Conservation (phyloP, 2,888 invertebrate species). For the Platerodrilus igneus region DNA sequence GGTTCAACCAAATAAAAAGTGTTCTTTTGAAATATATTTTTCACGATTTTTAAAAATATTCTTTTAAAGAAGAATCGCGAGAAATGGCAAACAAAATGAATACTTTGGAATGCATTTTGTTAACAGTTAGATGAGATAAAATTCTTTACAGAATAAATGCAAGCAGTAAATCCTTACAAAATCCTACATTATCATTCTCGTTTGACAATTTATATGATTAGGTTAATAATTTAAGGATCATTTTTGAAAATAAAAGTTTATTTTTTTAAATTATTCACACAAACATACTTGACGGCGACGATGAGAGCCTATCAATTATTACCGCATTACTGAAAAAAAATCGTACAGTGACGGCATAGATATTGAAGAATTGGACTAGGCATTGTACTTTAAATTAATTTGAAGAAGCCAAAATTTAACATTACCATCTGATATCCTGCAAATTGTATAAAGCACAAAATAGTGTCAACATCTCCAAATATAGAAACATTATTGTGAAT, state of each 20-base stretch:
- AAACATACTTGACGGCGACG: too few relatives aligned
- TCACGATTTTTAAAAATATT: not conserved
- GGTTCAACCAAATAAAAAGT: conserved; percentile 9
- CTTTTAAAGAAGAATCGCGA: not conserved
- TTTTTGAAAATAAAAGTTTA: not conserved
- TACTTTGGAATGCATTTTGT: conserved; percentile 2
- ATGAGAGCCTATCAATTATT: too few relatives aligned
- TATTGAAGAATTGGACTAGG: too few relatives aligned
- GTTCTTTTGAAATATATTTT: not conserved
- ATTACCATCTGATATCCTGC: too few relatives aligned
- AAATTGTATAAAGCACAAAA: too few relatives aligned
- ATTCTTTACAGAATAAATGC: conserved; percentile 1
- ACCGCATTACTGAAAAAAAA: too few relatives aligned
- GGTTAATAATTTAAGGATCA: conserved; percentile 1
- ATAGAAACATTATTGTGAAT: too few relatives aligned
- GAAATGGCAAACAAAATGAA: conserved; percentile 2
- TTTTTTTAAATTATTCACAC: not conserved
- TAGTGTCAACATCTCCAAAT: too few relatives aligned
- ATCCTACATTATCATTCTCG: not conserved
- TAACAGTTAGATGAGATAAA: conserved; percentile 2
- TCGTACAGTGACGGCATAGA: too few relatives aligned
- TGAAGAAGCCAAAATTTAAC: too few relatives aligned
- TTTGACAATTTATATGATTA: conserved; percentile 2
- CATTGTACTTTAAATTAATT: too few relatives aligned
- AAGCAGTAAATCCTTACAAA: conserved; percentile 3